Conservation (phyloP, 1,140 invertebrate genomes). For the Eupeodes corollae region DNA sequence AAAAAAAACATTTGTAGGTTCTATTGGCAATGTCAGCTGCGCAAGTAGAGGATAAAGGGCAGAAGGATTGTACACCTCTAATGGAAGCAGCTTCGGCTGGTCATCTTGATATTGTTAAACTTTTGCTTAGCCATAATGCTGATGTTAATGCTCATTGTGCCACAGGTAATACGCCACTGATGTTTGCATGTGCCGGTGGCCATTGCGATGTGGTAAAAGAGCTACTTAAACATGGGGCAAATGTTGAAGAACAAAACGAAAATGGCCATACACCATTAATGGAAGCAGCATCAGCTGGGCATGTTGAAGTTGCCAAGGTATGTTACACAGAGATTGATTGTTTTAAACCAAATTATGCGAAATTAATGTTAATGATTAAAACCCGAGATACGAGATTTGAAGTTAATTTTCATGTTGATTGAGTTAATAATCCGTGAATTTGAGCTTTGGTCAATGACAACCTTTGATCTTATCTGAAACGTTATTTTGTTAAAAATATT, state of each 20-base stretch:
- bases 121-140: slow-evolving; percentile 82
- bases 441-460: slow-evolving; percentile 16
- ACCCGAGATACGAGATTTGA: slow-evolving; percentile 33
- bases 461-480: slow-evolving; percentile 37
- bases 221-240: slow-evolving; percentile 79
- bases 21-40: slow-evolving; percentile 92
- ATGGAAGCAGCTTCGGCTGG: slow-evolving; percentile 95
- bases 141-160: slow-evolving; percentile 94
- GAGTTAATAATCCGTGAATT: slow-evolving; percentile 25
- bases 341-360: neutral
- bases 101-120: slow-evolving; percentile 85
- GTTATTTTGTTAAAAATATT: neutral
- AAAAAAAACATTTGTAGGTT: slow-evolving; percentile 47
- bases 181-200: slow-evolving; percentile 96
- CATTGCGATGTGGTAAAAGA: slow-evolving; percentile 85
- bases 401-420: slow-evolving; percentile 8
- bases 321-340: neutral
- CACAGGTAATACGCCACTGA: slow-evolving; percentile 91
- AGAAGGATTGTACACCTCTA: slow-evolving; percentile 88
- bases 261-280: slow-evolving; percentile 98
- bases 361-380: slow-evolving; percentile 27
- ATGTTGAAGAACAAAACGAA: slow-evolving; percentile 97
- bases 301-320: slow-evolving; percentile 84
- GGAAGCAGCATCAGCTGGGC: slow-evolving; percentile 95
- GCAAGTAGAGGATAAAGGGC: slow-evolving; percentile 89